Evolutionary conservation across 1,140 invertebrate genomes (phyloP).

Genomic region (Calephelis nemesis): DNA sequence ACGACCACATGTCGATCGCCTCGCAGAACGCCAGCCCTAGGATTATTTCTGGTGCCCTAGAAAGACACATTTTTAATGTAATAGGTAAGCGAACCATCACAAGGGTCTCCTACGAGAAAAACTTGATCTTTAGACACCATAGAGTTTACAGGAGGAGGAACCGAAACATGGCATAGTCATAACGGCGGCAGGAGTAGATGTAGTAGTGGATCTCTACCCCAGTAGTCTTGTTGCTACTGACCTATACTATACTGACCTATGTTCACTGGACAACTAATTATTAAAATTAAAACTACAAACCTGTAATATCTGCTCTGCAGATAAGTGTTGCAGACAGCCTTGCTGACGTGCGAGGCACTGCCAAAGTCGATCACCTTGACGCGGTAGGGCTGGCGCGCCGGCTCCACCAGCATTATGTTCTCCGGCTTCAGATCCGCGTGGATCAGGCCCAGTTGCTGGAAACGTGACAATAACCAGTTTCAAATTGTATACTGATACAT

Average conservation of each 20-base stretch:
- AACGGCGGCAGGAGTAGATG: too few relatives aligned
- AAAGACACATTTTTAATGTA: not conserved
- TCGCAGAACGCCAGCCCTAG: conserved; percentile 99
- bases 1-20: conserved; percentile 99
- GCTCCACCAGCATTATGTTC: conserved; percentile 99
- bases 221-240: too few relatives aligned
- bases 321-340: conserved; percentile 99
- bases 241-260: too few relatives aligned
- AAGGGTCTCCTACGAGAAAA: too few relatives aligned
- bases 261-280: too few relatives aligned
- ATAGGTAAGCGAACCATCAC: too few relatives aligned
- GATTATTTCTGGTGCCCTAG: conserved; percentile 98
- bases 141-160: too few relatives aligned
- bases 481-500: not conserved
- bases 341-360: conserved; percentile 98
- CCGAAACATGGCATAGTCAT: too few relatives aligned
- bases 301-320: conserved; percentile 98
- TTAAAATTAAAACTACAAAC: conserved; percentile 29
- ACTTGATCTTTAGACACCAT: too few relatives aligned
- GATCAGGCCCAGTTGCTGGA: conserved; percentile 97
- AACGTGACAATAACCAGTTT: conserved; percentile 2
- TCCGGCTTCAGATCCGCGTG: conserved; percentile 99
- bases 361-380: conserved; percentile 99
- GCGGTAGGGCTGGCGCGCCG: conserved; percentile 96
- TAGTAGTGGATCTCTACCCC: too few relatives aligned